Conservation (phyloP, 2,797 vertebrate species). For the Enteromius thamalakanensis region DNA sequence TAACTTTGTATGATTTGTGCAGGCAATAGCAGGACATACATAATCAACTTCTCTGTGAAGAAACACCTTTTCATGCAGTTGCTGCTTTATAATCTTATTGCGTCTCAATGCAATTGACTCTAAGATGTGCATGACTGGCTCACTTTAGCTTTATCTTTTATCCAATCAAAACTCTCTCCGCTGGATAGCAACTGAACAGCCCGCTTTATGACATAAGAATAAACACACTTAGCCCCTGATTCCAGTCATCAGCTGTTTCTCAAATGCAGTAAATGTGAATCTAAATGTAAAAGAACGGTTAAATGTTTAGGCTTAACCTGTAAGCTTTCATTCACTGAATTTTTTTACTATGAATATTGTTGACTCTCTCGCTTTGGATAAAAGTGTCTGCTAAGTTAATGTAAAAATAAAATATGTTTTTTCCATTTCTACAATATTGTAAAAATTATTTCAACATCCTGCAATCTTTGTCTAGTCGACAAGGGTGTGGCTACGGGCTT, state of each 20-base stretch:
- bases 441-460: background rate
- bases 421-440: background rate
- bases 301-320: background rate
- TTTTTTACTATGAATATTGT: background rate
- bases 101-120: conserved; percentile 5
- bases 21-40: background rate
- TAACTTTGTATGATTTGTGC: conserved; percentile 1
- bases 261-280: background rate
- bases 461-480: background rate
- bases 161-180: conserved; percentile 12
- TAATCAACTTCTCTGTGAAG: background rate
- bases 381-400: background rate
- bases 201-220: conserved; percentile 11
- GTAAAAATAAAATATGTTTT: background rate
- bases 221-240: background rate
- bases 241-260: background rate
- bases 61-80: background rate
- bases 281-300: background rate
- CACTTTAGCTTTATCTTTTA: conserved; percentile 21
- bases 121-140: conserved; percentile 7
- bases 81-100: conserved; percentile 22
- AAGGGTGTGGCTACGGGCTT: background rate
- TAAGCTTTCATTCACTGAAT: background rate
- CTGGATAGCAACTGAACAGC: background rate
- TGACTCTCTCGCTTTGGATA: background rate